Conservation (phyloP, 2,888 invertebrate species). For the Incurvaria masculella region DNA sequence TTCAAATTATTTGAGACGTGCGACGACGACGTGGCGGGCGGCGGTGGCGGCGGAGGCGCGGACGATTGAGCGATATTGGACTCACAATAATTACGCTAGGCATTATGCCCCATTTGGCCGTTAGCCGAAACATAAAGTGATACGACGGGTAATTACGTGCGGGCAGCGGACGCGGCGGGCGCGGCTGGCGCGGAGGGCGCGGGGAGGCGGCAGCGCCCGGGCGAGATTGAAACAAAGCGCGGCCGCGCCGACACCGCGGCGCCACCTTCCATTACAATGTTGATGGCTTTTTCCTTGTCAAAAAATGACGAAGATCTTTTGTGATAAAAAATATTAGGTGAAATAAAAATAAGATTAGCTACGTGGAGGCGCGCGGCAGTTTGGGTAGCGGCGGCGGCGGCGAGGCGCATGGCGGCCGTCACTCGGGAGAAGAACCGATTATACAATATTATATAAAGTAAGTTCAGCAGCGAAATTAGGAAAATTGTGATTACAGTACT, state of each 20-base stretch:
- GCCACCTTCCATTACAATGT: slow-evolving; percentile 48
- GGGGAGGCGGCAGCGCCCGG: not conserved
- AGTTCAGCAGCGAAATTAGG: too few species aligned
- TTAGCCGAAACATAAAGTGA: slow-evolving; percentile 44
- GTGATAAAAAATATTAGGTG: slow-evolving; percentile 45
- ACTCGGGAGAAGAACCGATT: too few species aligned
- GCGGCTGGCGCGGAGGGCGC: not conserved
- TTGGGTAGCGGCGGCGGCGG: too few species aligned
- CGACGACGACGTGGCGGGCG: slow-evolving; percentile 18
- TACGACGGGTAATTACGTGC: slow-evolving; percentile 40
- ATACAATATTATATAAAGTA: too few species aligned
- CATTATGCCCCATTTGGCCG: slow-evolving; percentile 52
- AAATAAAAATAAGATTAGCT: slow-evolving; percentile 28
- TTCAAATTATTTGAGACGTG: slow-evolving; percentile 3
- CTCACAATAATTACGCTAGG: slow-evolving; percentile 55
- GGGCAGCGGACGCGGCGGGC: not conserved
- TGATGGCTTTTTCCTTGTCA: slow-evolving; percentile 57
- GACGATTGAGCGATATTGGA: slow-evolving; percentile 15
- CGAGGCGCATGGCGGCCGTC: too few species aligned
- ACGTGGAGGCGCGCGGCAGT: not conserved
- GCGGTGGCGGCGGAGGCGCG: slow-evolving; percentile 19
- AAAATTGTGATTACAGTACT: too few species aligned
- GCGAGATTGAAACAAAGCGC: slow-evolving; percentile 25
- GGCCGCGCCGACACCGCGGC: slow-evolving; percentile 29
- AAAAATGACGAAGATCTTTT: slow-evolving; percentile 54